phyloP scores from a whole-genome alignment of 2,888 invertebrate species.

The Ommatoiulus sabulosus region DNA sequence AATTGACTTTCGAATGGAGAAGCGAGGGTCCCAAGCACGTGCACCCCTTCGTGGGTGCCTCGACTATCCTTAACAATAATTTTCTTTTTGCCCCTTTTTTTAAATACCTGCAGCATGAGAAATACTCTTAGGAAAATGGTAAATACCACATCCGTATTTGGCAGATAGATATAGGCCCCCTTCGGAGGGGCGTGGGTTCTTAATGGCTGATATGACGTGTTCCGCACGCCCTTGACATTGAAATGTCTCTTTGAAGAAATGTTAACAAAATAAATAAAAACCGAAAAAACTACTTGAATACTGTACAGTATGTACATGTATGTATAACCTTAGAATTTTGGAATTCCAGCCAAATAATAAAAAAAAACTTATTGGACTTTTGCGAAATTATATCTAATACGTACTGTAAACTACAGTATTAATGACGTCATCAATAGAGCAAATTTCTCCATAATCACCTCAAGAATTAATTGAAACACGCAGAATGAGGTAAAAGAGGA shows the following conservation, averaged over 20 bases:
- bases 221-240: constrained; percentile 16
- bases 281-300: no score
- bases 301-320: neutral
- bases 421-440: no score
- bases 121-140: neutral
- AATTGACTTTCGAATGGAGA: neutral
- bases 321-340: neutral
- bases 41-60: neutral
- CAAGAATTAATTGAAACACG: no score
- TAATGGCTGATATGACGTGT: neutral
- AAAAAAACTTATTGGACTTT: no score
- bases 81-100: neutral
- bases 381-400: no score
- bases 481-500: no score
- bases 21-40: constrained; percentile 4
- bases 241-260: neutral
- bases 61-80: neutral
- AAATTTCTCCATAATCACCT: no score
- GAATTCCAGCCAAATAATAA: no score
- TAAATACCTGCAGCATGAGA: constrained; percentile 18
- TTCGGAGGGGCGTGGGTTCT: neutral
- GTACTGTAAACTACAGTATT: no score
- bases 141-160: neutral
- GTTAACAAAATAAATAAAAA: neutral
- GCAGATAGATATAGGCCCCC: constrained; percentile 3